phyloP scores from a whole-genome alignment of 2,797 vertebrate species.

The Molossus molossus region DNA sequence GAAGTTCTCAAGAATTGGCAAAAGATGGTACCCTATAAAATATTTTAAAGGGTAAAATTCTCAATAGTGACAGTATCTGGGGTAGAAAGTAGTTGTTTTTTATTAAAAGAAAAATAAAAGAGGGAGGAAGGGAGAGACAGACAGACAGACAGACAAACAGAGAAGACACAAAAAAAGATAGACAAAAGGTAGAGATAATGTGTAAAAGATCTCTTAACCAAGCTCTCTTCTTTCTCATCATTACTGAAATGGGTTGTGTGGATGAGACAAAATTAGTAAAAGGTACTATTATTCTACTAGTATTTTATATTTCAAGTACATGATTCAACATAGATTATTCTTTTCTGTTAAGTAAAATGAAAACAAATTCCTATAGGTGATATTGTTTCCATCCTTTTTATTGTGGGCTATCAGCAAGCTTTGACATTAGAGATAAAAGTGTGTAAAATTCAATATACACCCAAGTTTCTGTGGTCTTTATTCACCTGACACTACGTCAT shows the following conservation, averaged over 20 bases:
- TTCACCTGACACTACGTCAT: background rate
- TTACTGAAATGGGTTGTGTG: background rate
- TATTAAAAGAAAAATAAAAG: conserved; percentile 52
- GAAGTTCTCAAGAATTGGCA: background rate
- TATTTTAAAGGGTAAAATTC: conserved; percentile 44
- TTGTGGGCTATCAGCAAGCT: background rate
- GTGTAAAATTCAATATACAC: background rate
- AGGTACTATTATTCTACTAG: background rate
- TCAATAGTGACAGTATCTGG: background rate
- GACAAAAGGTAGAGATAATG: background rate
- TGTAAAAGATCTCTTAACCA: background rate
- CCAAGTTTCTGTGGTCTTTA: background rate
- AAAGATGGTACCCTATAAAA: conserved; percentile 32
- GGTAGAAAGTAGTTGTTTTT: background rate
- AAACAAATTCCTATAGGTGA: background rate
- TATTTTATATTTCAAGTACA: background rate
- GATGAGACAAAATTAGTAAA: background rate
- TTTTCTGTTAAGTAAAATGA: background rate
- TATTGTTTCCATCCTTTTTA: background rate
- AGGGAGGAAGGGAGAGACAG: background rate
- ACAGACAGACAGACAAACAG: background rate
- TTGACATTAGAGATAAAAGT: background rate
- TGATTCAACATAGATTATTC: background rate
- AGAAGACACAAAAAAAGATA: background rate
- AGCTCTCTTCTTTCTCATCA: background rate